Conservation (phyloP, 1,140 invertebrate species). For the Macrosteles quadrilineatus region DNA sequence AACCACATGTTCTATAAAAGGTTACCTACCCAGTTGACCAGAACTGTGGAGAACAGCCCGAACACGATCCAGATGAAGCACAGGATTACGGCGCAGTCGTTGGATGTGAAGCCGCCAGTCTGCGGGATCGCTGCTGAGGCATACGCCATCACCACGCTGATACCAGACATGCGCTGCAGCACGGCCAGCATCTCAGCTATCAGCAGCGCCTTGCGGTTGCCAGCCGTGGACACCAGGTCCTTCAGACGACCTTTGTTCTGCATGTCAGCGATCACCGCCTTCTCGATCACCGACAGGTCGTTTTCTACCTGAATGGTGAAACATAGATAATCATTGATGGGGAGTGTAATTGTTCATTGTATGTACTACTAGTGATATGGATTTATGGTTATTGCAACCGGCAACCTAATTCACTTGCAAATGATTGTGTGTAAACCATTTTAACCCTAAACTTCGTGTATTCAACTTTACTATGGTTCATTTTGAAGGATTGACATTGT, state of each 20-base stretch:
- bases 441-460: too few relatives aligned
- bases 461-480: too few relatives aligned
- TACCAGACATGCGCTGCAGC: constrained; percentile 74
- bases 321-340: too few relatives aligned
- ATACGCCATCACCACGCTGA: constrained; percentile 74
- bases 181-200: constrained; percentile 66
- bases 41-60: constrained; percentile 60
- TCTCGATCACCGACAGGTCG: constrained; percentile 44
- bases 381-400: too few relatives aligned
- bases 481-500: too few relatives aligned
- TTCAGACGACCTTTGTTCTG: constrained; percentile 49
- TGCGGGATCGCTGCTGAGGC: constrained; percentile 70
- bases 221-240: constrained; percentile 55
- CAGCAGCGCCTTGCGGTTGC: constrained; percentile 64
- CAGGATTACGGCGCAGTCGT: constrained; percentile 63
- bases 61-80: constrained; percentile 66
- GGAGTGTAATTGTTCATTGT: too few relatives aligned
- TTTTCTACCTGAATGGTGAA: constrained; percentile 50
- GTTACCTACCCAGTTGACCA: constrained; percentile 68
- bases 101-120: constrained; percentile 53
- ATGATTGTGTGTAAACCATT: too few relatives aligned
- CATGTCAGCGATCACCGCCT: constrained; percentile 40
- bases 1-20: too few relatives aligned
- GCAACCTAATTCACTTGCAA: too few relatives aligned
- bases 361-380: too few relatives aligned